These are phyloP conservation scores for Scaptomyza reducta DNA, from an alignment of 2,888 invertebrate species.

Conservation along the genomic window DNA sequence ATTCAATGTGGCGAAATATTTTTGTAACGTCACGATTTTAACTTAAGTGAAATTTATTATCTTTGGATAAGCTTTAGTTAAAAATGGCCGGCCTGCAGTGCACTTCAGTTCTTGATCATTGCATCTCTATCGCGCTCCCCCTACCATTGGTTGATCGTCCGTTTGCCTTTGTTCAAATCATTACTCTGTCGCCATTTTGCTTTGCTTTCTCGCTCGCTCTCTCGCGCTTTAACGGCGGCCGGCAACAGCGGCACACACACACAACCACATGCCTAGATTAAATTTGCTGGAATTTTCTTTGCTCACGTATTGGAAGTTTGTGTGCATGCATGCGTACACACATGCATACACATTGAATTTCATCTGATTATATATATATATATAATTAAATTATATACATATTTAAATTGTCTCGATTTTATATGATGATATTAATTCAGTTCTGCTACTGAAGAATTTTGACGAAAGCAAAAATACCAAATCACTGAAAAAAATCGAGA, in stretches of 20 bases:
- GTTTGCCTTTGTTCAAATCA: slow-evolving; percentile 47
- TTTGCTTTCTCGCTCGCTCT: slow-evolving; percentile 47
- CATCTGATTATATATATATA: slow-evolving; percentile 25
- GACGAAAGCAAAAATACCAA: slow-evolving; percentile 84
- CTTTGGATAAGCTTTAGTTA: slow-evolving; percentile 13
- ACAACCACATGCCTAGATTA: slow-evolving; percentile 44
- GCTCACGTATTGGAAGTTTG: slow-evolving; percentile 27
- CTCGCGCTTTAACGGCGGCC: slow-evolving; percentile 49
- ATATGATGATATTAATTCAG: slow-evolving; percentile 82
- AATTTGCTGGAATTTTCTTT: slow-evolving; percentile 73
- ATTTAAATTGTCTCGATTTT: slow-evolving; percentile 57
- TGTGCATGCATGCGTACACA: slow-evolving; percentile 13
- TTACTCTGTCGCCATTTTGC: slow-evolving; percentile 64
- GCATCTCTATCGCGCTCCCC: slow-evolving; percentile 35
- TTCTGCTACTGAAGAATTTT: slow-evolving; percentile 84
- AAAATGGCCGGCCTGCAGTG: slow-evolving; percentile 56
- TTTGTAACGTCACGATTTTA: slow-evolving; percentile 4
- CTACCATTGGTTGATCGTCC: slow-evolving; percentile 55
- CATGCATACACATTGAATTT: slow-evolving; percentile 25
- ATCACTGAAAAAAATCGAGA: slow-evolving; percentile 73
- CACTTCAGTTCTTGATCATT: slow-evolving; percentile 47
- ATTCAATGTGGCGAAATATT: slow-evolving; percentile 23
- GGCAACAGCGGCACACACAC: slow-evolving; percentile 68
- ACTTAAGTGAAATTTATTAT: slow-evolving; percentile 20
- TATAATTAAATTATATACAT: no score